Base-by-base conservation (phyloP, 2,888 invertebrate species). In the Patella caerulea region DNA sequence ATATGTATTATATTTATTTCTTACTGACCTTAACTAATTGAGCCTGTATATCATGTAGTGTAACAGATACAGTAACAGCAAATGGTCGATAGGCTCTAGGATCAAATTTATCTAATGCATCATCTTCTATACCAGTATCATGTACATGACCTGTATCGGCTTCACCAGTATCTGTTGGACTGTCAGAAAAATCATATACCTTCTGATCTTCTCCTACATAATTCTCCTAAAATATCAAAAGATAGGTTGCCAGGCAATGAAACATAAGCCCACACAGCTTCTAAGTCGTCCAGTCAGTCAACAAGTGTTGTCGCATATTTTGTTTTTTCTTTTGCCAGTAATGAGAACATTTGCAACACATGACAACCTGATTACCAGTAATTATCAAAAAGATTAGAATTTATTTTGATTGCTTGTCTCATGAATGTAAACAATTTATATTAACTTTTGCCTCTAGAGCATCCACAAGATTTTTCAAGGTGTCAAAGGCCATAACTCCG, bases 201-300 rank as follows among this genome's bases (percentile, higher is more conserved):
- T 94, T 94, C 92, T 99, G 98, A 93, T 98, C 96, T 92, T 97
- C 98, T 0, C 99, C 99, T 91, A 99, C 97, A 84, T 99, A 97
- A 90, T 99, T 99, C 93, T 99, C 98, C 93, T 95, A 89, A 69
- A 85, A 83, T 71, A 29, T 70, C 54, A 45, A 54, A 54, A 69
- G 34, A 45, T 19, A n/a, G 15, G 69, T 65, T 34, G 19, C 19
- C 14, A 59, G 72, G 3, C n/a, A 34, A 34, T 34, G 34, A 34
- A 3, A 34, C 34, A 34, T 34, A 34, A 3, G 34, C 2, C 3
- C 2, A 34, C 34, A 34, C n/a, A n/a, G 34, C 3, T 3, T 2
- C 34, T 34, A 34, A 29, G 29, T 29, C 29, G 2, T 29, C 29
- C 29, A 2, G 29, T 2, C 29, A 29, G 29, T 29, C 29, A 29